phyloP scores from a whole-genome alignment of 2,797 vertebrate species.

The Lerista edwardsae region DNA sequence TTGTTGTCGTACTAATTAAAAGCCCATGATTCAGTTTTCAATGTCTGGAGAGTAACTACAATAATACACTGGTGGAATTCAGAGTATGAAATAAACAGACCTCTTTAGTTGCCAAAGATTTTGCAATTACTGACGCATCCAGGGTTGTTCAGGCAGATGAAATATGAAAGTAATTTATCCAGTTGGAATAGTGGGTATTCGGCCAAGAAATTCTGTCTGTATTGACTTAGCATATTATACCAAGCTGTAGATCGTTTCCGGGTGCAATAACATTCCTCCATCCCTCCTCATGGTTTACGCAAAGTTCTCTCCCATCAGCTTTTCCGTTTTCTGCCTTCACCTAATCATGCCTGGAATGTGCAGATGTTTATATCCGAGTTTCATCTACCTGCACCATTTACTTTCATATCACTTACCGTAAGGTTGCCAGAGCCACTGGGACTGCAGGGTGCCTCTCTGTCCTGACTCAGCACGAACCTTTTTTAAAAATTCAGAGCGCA shows the following conservation, averaged over 20 bases:
- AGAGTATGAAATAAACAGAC: constrained; percentile 41
- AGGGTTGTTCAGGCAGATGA: constrained; percentile 54
- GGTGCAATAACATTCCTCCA: not conserved
- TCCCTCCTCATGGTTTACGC: not conserved
- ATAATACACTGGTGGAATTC: constrained; percentile 20
- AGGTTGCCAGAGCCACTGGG: not conserved
- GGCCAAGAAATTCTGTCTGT: constrained; percentile 43
- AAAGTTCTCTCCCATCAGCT: not conserved
- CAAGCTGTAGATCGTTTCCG: constrained; percentile 16
- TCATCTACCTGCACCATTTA: not conserved
- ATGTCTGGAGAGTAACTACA: not conserved
- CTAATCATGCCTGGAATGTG: not conserved
- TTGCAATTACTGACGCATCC: constrained; percentile 33
- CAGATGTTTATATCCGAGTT: constrained; percentile 11
- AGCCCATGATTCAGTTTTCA: not conserved
- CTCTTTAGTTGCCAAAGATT: constrained; percentile 50
- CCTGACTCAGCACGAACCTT: not conserved
- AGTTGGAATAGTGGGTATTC: constrained; percentile 40
- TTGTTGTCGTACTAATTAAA: not conserved
- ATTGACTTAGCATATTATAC: constrained; percentile 17
- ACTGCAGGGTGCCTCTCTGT: not conserved
- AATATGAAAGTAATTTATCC: constrained; percentile 63
- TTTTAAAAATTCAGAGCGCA: no score
- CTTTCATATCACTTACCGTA: not conserved
- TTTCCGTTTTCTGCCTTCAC: not conserved